These are phyloP conservation scores for Hirudo medicinalis DNA, from an alignment of 1,140 invertebrate species.

Conservation along the genomic window DNA sequence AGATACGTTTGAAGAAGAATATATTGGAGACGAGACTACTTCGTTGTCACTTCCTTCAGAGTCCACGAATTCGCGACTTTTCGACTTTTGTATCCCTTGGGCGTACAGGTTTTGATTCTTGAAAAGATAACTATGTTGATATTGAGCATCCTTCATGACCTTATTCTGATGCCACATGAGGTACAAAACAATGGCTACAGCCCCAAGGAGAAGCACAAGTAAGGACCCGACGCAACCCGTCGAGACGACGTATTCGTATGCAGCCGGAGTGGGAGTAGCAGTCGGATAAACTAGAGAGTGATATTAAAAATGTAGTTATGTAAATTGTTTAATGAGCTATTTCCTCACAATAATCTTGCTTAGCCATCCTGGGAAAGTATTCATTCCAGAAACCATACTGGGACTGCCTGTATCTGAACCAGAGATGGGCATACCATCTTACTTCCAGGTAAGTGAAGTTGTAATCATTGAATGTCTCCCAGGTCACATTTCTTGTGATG, in stretches of 20 bases:
- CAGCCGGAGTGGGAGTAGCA: constrained; percentile 21
- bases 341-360: constrained; percentile 21
- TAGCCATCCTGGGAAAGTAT: constrained; percentile 22
- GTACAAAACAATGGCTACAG: constrained; percentile 15
- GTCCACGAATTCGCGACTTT: no score
- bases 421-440: constrained; percentile 18
- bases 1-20: constrained; percentile 2
- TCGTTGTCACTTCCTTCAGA: no score
- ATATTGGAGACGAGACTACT: not conserved
- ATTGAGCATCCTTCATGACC: not conserved
- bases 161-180: constrained; percentile 19
- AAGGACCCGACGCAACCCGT: constrained; percentile 20
- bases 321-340: not conserved
- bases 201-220: constrained; percentile 19
- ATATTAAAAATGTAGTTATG: not conserved
- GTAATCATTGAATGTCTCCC: constrained; percentile 21
- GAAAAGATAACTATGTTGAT: constrained; percentile 8
- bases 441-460: constrained; percentile 21
- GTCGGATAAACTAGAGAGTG: constrained; percentile 19
- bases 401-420: constrained; percentile 22
- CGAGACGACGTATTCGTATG: constrained; percentile 23
- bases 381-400: constrained; percentile 23
- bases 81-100: no score
- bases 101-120: not conserved
- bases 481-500: constrained; percentile 22